Percentiles rank a stretch among this genome's conserved stretches.
These are phyloP conservation scores for Cerceris ruficornis DNA, from an alignment of 2,888 invertebrate genomes.

Conservation along the genomic window DNA sequence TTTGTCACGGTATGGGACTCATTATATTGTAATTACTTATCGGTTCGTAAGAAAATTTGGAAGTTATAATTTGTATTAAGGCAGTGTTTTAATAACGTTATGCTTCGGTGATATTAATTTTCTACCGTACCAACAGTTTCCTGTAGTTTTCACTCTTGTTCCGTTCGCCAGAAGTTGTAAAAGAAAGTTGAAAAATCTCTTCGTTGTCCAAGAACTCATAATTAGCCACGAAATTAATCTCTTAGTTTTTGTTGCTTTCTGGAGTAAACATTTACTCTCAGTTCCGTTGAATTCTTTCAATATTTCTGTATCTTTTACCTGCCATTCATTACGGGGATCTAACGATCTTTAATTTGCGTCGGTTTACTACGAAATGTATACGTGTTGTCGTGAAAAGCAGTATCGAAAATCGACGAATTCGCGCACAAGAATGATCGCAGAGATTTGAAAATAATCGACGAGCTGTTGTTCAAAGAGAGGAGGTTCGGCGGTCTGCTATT, in stretches of 20 bases:
- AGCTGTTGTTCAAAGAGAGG: slow-evolving; percentile 3
- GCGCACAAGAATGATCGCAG: not conserved
- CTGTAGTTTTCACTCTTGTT: too few relatives aligned
- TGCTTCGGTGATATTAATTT: too few relatives aligned
- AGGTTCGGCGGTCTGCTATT: slow-evolving; percentile 56
- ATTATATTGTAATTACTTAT: too few relatives aligned
- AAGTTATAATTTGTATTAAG: too few relatives aligned
- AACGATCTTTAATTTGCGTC: too few relatives aligned
- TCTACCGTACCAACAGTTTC: too few relatives aligned
- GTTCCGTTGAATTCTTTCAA: not conserved
- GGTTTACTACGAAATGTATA: too few relatives aligned
- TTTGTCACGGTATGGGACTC: too few relatives aligned
- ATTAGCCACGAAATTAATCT: not conserved
- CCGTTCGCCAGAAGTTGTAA: not conserved
- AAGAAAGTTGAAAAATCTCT: not conserved
- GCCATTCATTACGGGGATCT: not conserved
- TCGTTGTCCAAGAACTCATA: not conserved
- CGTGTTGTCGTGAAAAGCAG: not conserved
- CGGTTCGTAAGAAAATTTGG: too few relatives aligned
- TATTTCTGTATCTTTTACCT: not conserved
- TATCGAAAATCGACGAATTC: not conserved
- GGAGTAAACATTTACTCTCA: not conserved
- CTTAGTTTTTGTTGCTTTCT: not conserved
- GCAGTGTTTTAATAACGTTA: too few relatives aligned
- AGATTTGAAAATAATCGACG: slow-evolving; percentile 19